Evolutionary conservation across 1,140 invertebrate species (phyloP).

Genomic region (silkworm (Bombyx mori)): DNA sequence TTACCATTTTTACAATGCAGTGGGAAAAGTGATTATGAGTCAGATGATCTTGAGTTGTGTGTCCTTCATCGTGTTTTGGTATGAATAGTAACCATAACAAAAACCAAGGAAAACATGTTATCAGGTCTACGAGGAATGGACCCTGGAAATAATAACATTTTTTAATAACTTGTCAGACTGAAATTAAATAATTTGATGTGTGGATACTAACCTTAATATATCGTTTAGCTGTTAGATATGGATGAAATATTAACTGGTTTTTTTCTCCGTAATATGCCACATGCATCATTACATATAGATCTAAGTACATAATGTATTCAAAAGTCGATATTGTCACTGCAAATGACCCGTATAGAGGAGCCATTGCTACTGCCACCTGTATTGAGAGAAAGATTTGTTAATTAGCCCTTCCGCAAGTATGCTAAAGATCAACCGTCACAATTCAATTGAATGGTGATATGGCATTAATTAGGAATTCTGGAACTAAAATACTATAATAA

Average conservation of each 20-base stretch:
- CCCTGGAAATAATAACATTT: conserved; percentile 30
- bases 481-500: too few species aligned
- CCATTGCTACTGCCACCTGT: conserved; percentile 47
- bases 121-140: conserved; percentile 48
- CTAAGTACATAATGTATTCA: conserved; percentile 55
- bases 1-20: conserved; percentile 49
- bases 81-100: conserved; percentile 42
- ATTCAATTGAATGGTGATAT: too few species aligned
- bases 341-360: conserved; percentile 41
- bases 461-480: too few species aligned
- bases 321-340: conserved; percentile 39
- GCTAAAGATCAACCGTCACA: too few species aligned
- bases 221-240: conserved; percentile 60
- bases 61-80: conserved; percentile 46
- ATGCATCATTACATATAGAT: conserved; percentile 60
- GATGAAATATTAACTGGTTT: conserved; percentile 65
- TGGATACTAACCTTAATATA: conserved; percentile 43
- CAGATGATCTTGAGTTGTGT: conserved; percentile 33
- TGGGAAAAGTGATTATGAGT: conserved; percentile 43
- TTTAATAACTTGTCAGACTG: too few species aligned
- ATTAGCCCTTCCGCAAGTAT: too few species aligned
- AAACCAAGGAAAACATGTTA: conserved; percentile 65
- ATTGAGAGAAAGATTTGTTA: too few species aligned
- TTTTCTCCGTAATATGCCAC: conserved; percentile 61
- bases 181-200: too few species aligned